These are phyloP conservation scores for Lasaia peninsularis DNA, from an alignment of 1,140 invertebrate species.

Conservation along the genomic window DNA sequence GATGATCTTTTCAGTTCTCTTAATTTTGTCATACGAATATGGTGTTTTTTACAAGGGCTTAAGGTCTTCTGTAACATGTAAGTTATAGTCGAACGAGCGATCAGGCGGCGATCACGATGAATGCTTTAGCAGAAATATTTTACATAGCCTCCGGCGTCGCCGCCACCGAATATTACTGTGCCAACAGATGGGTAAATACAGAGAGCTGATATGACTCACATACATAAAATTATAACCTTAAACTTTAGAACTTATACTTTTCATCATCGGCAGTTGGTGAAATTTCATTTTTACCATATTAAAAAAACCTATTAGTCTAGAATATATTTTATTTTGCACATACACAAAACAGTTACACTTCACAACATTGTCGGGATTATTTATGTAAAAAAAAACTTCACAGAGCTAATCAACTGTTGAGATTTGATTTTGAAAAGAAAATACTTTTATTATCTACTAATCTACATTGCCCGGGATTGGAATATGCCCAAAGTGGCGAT, in stretches of 20 bases:
- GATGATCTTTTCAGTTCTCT: too few species aligned
- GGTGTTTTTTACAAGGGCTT: slow-evolving; percentile 30
- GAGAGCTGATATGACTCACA: slow-evolving; percentile 39
- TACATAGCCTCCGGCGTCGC: slow-evolving; percentile 66
- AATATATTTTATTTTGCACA: too few species aligned
- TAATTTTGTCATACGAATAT: slow-evolving; percentile 25
- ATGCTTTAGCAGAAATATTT: slow-evolving; percentile 76
- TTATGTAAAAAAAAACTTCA: too few species aligned
- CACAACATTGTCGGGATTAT: too few species aligned
- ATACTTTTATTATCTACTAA: too few species aligned
- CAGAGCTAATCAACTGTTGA: too few species aligned
- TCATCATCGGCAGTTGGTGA: background rate
- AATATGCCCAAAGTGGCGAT: too few species aligned
- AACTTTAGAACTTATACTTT: background rate
- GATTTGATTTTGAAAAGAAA: too few species aligned
- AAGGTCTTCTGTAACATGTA: slow-evolving; percentile 33
- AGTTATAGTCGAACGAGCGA: slow-evolving; percentile 46
- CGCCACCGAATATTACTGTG: slow-evolving; percentile 68
- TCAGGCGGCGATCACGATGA: slow-evolving; percentile 71
- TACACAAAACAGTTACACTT: too few species aligned
- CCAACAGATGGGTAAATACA: slow-evolving; percentile 57
- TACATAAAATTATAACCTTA: background rate
- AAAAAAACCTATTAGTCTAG: too few species aligned
- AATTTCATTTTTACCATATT: too few species aligned
- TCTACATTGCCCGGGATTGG: too few species aligned